Percentiles rank a stretch among this genome's conserved stretches.
Conservation (phyloP, 2,888 invertebrate genomes). For the Mythimna impura region DNA sequence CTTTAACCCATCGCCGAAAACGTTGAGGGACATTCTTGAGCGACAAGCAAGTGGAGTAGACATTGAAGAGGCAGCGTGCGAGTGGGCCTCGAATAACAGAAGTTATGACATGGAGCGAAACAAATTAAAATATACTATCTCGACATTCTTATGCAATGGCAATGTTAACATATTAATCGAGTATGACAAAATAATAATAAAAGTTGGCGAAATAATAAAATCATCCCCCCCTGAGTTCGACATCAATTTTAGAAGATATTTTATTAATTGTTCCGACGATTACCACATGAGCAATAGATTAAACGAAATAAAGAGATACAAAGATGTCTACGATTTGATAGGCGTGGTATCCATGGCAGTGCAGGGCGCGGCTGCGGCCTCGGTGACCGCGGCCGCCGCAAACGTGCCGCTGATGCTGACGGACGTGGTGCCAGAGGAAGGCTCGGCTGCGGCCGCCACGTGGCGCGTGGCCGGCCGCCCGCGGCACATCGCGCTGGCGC, state of each 20-base stretch:
- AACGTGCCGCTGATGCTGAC: slow-evolving; percentile 56
- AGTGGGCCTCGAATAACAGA: background rate
- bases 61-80: slow-evolving; percentile 45
- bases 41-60: slow-evolving; percentile 17
- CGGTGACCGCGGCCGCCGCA: slow-evolving; percentile 17
- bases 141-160: background rate
- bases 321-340: background rate
- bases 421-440: slow-evolving; percentile 43
- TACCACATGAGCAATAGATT: slow-evolving; percentile 14
- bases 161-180: background rate
- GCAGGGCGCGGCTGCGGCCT: slow-evolving; percentile 29
- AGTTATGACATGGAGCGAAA: background rate
- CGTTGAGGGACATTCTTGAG: slow-evolving; percentile 40
- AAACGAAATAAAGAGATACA: background rate
- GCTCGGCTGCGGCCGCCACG: background rate
- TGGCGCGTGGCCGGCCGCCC: slow-evolving; percentile 43
- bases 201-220: background rate
- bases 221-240: fast-evolving
- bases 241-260: background rate
- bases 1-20: slow-evolving; percentile 28
- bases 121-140: slow-evolving; percentile 48
- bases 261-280: slow-evolving; percentile 20
- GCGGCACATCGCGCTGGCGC: slow-evolving; percentile 40
- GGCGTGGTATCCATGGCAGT: slow-evolving; percentile 39
- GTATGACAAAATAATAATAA: background rate